These are phyloP conservation scores for Caiman crocodilus DNA, from an alignment of 2,797 vertebrate genomes.

Conservation along the genomic window DNA sequence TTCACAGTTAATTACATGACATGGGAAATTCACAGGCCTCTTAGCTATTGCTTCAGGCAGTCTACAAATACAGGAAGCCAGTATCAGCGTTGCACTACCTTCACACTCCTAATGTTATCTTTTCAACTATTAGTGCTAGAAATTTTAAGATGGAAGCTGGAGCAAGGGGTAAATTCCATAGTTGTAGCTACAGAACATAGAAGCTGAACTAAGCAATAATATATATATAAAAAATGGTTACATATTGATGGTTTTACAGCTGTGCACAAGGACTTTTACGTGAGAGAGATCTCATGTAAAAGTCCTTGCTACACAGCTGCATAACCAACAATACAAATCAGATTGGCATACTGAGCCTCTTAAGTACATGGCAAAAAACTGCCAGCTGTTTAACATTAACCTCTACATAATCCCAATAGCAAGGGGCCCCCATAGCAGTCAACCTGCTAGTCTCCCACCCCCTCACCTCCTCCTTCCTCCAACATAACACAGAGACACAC, in stretches of 20 bases:
- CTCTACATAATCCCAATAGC: background rate
- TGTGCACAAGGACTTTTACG: too few relatives aligned
- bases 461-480: background rate
- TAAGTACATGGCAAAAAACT: background rate
- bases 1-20: constrained; percentile 54
- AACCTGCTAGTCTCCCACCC: background rate
- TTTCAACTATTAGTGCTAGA: constrained; percentile 32
- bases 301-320: background rate
- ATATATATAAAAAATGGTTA: too few relatives aligned
- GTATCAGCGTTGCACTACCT: constrained; percentile 52
- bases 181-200: constrained; percentile 1
- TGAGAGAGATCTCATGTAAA: too few relatives aligned
- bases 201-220: background rate
- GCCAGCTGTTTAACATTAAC: background rate
- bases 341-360: background rate
- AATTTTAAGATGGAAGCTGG: constrained; percentile 5
- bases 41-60: constrained; percentile 66
- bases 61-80: constrained; percentile 66
- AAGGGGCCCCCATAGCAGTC: background rate
- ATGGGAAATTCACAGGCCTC: constrained; percentile 68
- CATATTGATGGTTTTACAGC: too few relatives aligned
- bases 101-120: constrained; percentile 51
- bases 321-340: background rate
- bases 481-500: background rate
- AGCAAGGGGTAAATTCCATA: constrained; percentile 24